Evolutionary conservation across 2,113 vertebrate species (phyloP).

Genomic region (Apistogramma diplotaenia): DNA sequence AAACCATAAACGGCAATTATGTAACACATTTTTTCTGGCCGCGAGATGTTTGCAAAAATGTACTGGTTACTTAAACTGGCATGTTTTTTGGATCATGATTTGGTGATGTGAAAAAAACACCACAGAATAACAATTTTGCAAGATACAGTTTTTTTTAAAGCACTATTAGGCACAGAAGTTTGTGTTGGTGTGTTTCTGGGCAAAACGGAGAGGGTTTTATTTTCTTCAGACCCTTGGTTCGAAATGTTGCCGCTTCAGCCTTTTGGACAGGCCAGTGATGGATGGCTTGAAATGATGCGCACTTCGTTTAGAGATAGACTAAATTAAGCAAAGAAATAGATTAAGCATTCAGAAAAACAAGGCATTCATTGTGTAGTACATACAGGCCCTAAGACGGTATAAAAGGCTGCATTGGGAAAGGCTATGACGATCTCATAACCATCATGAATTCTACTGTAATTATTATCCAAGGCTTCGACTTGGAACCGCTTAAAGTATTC

Average conservation of each 20-base stretch:
- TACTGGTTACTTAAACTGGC: background rate
- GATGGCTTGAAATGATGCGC: background rate
- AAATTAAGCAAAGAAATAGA: background rate
- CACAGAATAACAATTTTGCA: background rate
- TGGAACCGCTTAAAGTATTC: background rate
- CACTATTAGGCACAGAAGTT: background rate
- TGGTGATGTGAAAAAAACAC: background rate
- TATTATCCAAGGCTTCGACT: background rate
- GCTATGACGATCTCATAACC: background rate
- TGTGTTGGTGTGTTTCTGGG: background rate
- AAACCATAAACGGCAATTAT: background rate
- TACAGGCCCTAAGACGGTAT: background rate
- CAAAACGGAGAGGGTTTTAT: background rate
- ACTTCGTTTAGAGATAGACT: background rate
- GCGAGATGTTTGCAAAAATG: background rate
- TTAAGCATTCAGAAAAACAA: background rate
- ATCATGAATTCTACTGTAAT: background rate
- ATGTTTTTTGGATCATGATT: background rate
- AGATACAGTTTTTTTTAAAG: background rate
- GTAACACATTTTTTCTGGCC: background rate
- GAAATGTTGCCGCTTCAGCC: background rate
- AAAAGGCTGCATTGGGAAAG: background rate
- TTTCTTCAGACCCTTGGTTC: background rate
- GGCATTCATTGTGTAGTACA: background rate
- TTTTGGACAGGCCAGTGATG: background rate